Evolutionary conservation across 2,113 vertebrate species (phyloP), one percentile per base, ranked within the genome.

Genomic region (Rhinoptilus africanus): DNA sequence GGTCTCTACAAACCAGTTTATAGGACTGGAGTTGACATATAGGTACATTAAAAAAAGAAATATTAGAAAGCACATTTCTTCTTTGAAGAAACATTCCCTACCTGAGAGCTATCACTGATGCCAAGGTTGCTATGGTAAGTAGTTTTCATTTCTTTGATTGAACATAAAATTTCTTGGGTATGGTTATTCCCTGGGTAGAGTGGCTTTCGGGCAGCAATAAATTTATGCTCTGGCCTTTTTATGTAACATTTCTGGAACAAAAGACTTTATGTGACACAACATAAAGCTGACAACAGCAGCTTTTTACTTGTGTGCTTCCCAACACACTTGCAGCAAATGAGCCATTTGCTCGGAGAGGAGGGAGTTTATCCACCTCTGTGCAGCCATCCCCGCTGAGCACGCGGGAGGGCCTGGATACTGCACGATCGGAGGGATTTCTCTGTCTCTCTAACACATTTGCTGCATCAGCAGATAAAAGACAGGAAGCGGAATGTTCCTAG

Each of bases 151-250:
- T 90, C 83, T 85, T 68, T 78, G 88, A 89, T 43, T 67, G 88
- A 96, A 93, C 82, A 95, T 39, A 56, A 88, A 86, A 83, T 87
- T 80, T 82, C 87, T 63, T 68, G 68, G 84, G 79, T 56, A 91
- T 88, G 81, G 86, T 76, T 88, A 34, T 81, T 86, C 59, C 78
- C 75, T 74, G 48, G 50, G 67, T 34, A 80, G 37, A 69, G n/a
- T 41, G 30, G 53, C 91, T 90, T 66, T 63, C 54, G 69, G 76
- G 85, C 93, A 89, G 60, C 60, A 79, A 47, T 85, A 90, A 56
- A 91, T 93, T 75, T 71, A 87, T 76, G 48, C 60, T 66, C 48
- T 90, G 85, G 54, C 81, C 74, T 92, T 78, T 76, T 64, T 41
- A 75, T n/a, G 63, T 91, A 95, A 82, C 51, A 39, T 72, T 83